Base-by-base conservation (phyloP, 2,797 vertebrate species). In the Melanotaenia pygmaea region DNA sequence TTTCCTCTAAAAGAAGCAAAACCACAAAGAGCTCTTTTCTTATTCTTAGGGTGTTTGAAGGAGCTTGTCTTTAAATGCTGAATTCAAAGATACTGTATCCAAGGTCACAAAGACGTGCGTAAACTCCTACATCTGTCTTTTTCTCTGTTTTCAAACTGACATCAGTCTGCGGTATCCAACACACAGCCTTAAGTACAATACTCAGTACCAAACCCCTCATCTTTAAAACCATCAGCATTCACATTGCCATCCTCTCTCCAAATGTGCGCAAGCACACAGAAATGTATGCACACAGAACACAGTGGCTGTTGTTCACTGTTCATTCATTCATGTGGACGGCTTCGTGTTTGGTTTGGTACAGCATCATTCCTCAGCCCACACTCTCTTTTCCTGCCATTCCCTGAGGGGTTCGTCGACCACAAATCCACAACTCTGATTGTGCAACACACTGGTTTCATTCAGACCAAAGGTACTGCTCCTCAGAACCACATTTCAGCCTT, bases 251-350 rank as follows among this genome's bases (percentile, higher is more conserved):
- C 59, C 51, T 79, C 56, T 66, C 63, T 72, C 64, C 59, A 64
- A 72, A 76, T 59, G 63, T 53, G 64, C 62, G 34, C 64, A 70
- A 38, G n/a, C 57, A 43, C 65, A 64, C 62, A 76, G 70, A 76
- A 65, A 70, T 61, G 68, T 64, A 47, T 69, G 47, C 62, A 57
- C 74, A 72, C 64, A 79, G 83, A 84, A 87, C 90, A 90, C 84
- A 86, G 82, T 84, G 74, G 74, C 81, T 87, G 88, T 92, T 94
- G 93, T 93, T 92, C 91, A 91, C 94, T 94, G 93, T 94, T 90
- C 93, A 94, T 93, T 94, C 92, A 93, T 93, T 93, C 90, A 91
- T 92, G 88, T 79, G 65, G 81, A 88, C 80, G 70, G 86, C 84
- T 92, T 92, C 87, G 86, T 87, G 89, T 89, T 88, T 91, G 91